Conservation (phyloP, 2,888 invertebrate species). For the Eupeodes latifasciatus region DNA sequence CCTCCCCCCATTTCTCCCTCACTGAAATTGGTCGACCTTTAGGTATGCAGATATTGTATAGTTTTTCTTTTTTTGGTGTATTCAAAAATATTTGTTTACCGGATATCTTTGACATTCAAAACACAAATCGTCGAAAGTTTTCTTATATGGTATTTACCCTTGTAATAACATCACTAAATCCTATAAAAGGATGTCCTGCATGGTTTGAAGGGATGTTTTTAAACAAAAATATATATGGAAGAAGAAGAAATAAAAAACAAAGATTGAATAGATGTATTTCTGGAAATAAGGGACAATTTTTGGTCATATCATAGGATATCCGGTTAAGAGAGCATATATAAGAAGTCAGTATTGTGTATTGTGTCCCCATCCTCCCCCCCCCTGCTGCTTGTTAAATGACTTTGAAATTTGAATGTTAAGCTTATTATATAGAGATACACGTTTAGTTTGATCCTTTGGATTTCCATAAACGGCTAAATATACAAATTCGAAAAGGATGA, state of each 20-base stretch:
- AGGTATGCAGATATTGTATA: background rate
- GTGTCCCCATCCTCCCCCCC: background rate
- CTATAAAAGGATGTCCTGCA: constrained; percentile 71
- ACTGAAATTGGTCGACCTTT: constrained; percentile 31
- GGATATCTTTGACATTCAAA: constrained; percentile 75
- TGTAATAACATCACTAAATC: constrained; percentile 57
- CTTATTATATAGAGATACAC: constrained; percentile 5
- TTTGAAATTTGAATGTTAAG: constrained; percentile 66
- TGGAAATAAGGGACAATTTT: constrained; percentile 55
- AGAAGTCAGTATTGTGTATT: constrained; percentile 24
- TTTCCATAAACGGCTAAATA: constrained; percentile 44
- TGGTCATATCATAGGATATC: constrained; percentile 72
- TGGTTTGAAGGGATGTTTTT: constrained; percentile 42
- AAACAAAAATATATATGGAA: constrained; percentile 15
- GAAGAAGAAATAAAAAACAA: constrained; percentile 38
- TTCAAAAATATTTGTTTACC: constrained; percentile 66
- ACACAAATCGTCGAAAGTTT: constrained; percentile 71
- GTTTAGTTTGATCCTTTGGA: constrained; percentile 19
- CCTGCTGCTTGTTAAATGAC: constrained; percentile 43
- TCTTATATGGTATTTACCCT: constrained; percentile 46
- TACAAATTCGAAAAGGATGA: constrained; percentile 61
- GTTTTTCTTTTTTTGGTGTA: constrained; percentile 4
- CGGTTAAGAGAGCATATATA: constrained; percentile 55
- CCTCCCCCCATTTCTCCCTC: no score
- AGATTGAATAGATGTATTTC: constrained; percentile 62